Evolutionary conservation across 2,113 vertebrate species (phyloP), one percentile per base, ranked within the genome.

Genomic region (Trogon surrucura): DNA sequence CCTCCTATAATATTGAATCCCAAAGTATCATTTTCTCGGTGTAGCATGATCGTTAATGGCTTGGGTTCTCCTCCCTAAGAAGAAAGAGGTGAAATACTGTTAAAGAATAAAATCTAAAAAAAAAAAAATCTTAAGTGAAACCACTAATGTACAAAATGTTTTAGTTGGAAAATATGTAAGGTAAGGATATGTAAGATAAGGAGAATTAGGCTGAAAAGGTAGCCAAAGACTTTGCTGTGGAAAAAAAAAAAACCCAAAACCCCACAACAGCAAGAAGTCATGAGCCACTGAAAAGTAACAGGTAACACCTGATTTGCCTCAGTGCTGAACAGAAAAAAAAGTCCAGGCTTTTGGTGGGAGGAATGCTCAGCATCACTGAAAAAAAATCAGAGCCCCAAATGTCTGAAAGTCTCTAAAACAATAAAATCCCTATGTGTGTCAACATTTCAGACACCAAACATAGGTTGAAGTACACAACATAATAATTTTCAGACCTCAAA

Each of bases 1-100:
- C 98, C 98, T 93, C 98, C 98, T 92, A 97, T 77, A 84, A 98
- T 98, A 89, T 98, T 98, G 97, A 98, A 98, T 89, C 98, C 98
- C 96, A 98, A 95, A 14, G 97, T 95, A 86, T 98, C 96, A 51
- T 98, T 98, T 97, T 98, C 95, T 95, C 97, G 91, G 80, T 97
- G 95, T 26, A 98, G 91, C 88, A 98, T 96, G 85, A 98, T 82
- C 1, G 71, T 97, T 85, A 98, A 66, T 14, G 92, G 88, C 62
- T 97, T 97, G 58, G 80, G 57, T 61, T 96, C 96, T 93, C 89
- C 97, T 89, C 73, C 97, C 98, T 98, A 88, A 17, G 29, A 96
- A 73, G 80, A 58, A 97, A 92, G 17, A 91, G 11, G 41, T 41
- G 27, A 95, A 91, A 95, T 53, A 85, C 1, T 61, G 51, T 71